A percentile compares a stretch with the other conserved stretches of the same genome.
These are phyloP conservation scores for Heliconius hermathena DNA, from an alignment of 1,140 invertebrate species.

Conservation along the genomic window DNA sequence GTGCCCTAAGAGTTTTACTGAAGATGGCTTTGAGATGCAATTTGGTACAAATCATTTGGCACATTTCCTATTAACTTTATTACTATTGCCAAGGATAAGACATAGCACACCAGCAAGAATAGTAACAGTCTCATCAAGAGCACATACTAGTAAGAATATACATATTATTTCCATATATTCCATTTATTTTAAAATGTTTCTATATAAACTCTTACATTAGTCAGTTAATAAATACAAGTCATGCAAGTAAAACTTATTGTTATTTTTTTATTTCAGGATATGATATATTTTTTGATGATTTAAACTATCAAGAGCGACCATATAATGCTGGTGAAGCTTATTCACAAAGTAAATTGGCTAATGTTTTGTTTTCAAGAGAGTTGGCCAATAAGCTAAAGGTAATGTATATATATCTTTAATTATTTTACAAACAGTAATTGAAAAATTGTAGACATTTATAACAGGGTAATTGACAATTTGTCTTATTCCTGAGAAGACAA, in stretches of 20 bases:
- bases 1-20: conserved; percentile 85
- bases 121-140: conserved; percentile 80
- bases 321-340: conserved; percentile 85
- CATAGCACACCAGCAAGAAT: conserved; percentile 83
- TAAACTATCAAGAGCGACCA: conserved; percentile 84
- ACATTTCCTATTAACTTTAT: conserved; percentile 92
- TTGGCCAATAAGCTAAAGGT: conserved; percentile 84
- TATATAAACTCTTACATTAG: background rate
- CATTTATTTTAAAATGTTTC: conserved; percentile 17
- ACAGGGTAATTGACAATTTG: too few relatives aligned
- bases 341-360: conserved; percentile 88
- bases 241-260: conserved; percentile 14
- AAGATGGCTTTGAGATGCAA: conserved; percentile 93
- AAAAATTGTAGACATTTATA: too few relatives aligned
- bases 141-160: conserved; percentile 71
- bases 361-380: conserved; percentile 87
- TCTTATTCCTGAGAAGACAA: too few relatives aligned
- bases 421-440: too few relatives aligned
- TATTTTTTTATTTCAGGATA: conserved; percentile 74
- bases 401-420: background rate
- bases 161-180: background rate
- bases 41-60: conserved; percentile 91
- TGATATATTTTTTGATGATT: conserved; percentile 86
- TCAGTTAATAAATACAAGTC: background rate
- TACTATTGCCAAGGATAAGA: conserved; percentile 87